Conservation (phyloP, 1,140 invertebrate species). For the Pogonomyrmex californicus region DNA sequence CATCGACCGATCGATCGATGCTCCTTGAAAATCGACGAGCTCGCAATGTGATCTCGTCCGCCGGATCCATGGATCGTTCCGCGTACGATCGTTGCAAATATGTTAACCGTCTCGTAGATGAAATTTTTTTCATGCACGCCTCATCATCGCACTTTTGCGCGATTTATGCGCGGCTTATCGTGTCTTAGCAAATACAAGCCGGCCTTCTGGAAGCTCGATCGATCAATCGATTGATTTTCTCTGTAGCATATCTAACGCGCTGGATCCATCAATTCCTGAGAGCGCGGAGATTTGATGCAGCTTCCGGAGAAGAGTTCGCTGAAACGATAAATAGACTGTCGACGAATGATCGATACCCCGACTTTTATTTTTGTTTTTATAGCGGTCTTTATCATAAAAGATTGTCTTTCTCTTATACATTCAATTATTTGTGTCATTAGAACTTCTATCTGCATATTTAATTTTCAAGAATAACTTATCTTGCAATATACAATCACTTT, state of each 20-base stretch:
- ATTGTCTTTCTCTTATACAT: background rate
- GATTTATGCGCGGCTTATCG: constrained; percentile 58
- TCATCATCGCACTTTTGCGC: constrained; percentile 32
- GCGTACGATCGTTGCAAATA: constrained; percentile 49
- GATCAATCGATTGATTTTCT: constrained; percentile 53
- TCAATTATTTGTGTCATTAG: background rate
- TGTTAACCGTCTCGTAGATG: constrained; percentile 45
- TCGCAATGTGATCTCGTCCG: constrained; percentile 43
- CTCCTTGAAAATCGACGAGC: constrained; percentile 21
- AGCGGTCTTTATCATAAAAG: background rate
- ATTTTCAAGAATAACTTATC: constrained; percentile 2
- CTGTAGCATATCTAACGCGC: background rate
- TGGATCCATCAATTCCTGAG: constrained; percentile 54
- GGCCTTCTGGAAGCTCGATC: constrained; percentile 43
- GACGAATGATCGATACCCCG: constrained; percentile 48
- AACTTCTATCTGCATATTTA: background rate
- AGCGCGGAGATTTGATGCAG: constrained; percentile 19
- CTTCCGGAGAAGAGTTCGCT: constrained; percentile 31
- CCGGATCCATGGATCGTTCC: constrained; percentile 14
- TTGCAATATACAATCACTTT: background rate
- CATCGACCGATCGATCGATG: constrained; percentile 52
- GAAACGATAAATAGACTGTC: constrained; percentile 62
- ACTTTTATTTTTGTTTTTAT: constrained; percentile 2
- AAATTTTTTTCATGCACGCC: constrained; percentile 48
- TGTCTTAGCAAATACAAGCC: constrained; percentile 27